These are phyloP conservation scores for Alcedo atthis DNA, from an alignment of 2,797 vertebrate species.

Conservation along the genomic window DNA sequence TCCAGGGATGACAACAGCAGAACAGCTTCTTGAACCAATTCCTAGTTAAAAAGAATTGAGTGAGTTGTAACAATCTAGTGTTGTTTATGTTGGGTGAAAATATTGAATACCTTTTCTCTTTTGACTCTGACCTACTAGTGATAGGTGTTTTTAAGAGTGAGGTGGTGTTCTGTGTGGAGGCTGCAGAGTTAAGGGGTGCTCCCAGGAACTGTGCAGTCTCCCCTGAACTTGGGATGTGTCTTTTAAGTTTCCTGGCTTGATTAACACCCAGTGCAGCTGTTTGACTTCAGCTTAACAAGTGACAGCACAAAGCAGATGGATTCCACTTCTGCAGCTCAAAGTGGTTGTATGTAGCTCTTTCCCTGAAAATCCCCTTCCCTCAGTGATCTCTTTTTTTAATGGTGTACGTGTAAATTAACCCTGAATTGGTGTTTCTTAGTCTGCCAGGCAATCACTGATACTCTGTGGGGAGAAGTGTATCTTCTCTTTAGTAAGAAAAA, in stretches of 20 bases:
- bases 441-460: background rate
- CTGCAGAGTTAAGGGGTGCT: background rate
- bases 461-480: background rate
- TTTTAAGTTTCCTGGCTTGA: conserved; percentile 11
- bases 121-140: background rate
- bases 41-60: background rate
- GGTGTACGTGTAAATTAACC: conserved; percentile 23
- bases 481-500: background rate
- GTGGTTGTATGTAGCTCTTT: background rate
- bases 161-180: background rate
- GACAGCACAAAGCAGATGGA: conserved; percentile 2
- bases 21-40: background rate
- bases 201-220: background rate
- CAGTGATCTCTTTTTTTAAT: background rate
- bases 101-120: background rate
- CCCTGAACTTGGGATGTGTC: background rate
- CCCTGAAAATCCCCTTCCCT: conserved; percentile 3
- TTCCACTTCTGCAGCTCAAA: background rate
- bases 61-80: background rate
- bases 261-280: background rate
- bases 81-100: background rate
- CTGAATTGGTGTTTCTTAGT: background rate
- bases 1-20: background rate
- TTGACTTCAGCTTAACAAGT: conserved; percentile 13
- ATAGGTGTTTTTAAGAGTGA: background rate